phyloP scores from a whole-genome alignment of 2,113 vertebrate genomes.

The Chroicocephalus ridibundus region DNA sequence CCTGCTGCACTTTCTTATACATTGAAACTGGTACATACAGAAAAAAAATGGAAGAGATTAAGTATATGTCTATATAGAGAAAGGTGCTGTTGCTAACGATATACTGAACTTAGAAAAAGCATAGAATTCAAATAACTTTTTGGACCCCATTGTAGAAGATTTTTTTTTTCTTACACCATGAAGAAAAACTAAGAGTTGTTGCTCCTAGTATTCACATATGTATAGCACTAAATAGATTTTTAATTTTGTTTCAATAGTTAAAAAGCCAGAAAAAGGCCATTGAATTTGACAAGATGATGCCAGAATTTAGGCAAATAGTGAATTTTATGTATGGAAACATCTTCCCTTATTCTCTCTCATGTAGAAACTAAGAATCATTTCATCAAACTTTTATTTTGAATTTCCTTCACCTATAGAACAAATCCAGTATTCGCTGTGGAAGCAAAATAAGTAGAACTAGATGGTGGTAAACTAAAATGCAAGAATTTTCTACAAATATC shows the following conservation, averaged over 20 bases:
- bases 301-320: neutral
- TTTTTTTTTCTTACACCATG: neutral
- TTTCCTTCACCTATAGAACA: neutral
- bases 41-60: neutral
- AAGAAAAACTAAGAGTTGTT: neutral
- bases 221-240: neutral
- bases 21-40: neutral
- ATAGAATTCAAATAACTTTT: neutral
- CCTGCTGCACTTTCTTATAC: neutral
- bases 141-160: neutral
- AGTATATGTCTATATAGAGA: neutral
- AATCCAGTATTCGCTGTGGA: neutral
- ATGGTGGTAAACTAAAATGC: neutral
- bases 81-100: neutral
- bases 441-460: neutral
- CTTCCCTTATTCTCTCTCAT: neutral
- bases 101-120: neutral
- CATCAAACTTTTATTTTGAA: neutral
- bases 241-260: neutral
- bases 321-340: neutral
- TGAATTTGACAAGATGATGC: neutral
- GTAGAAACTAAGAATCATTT: neutral
- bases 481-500: neutral
- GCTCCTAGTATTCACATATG: neutral
- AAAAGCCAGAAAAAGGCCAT: neutral